A percentile compares a stretch with the other conserved stretches of the same genome.
Conservation (phyloP, 2,797 vertebrate genomes). For the Cirrhinus molitorella region DNA sequence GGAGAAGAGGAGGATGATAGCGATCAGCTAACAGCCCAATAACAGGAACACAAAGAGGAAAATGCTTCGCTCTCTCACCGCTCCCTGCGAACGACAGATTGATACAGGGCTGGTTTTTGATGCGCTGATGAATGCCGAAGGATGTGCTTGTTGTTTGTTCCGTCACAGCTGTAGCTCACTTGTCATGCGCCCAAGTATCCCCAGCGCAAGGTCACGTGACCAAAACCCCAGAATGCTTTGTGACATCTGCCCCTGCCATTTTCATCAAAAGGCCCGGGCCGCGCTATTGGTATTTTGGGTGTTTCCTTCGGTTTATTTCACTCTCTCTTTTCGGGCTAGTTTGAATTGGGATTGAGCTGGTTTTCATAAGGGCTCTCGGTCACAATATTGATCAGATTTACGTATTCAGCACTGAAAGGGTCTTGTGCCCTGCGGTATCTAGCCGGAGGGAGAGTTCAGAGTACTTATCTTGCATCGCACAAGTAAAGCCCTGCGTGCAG, state of each 20-base stretch:
- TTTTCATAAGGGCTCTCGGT: constrained; percentile 31
- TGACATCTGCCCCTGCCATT: constrained; percentile 84
- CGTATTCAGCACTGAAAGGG: constrained; percentile 49
- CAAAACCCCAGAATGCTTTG: constrained; percentile 79
- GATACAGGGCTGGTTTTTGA: constrained; percentile 76
- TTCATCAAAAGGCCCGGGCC: constrained; percentile 58
- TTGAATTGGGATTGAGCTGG: constrained; percentile 47
- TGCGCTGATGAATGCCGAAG: constrained; percentile 77
- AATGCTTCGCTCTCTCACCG: constrained; percentile 55
- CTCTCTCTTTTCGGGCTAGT: constrained; percentile 46
- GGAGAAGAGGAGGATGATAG: constrained; percentile 80
- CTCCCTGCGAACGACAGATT: constrained; percentile 75
- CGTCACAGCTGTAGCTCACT: constrained; percentile 83
- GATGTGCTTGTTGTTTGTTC: constrained; percentile 80
- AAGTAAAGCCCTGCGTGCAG: constrained; percentile 20
- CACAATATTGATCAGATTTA: constrained; percentile 54
- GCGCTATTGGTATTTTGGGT: constrained; percentile 56
- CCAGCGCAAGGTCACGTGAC: constrained; percentile 75
- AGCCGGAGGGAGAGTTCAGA: constrained; percentile 46
- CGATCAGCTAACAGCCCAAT: constrained; percentile 85
- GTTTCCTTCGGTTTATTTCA: constrained; percentile 38
- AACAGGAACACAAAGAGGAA: constrained; percentile 81
- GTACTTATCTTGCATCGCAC: constrained; percentile 23
- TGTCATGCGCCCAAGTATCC: constrained; percentile 77
- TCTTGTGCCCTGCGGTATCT: constrained; percentile 34